A percentile compares a stretch with the other conserved stretches of the same genome.
Evolutionary conservation across 2,113 vertebrate species (phyloP).

Genomic region (Diadophis punctatus): DNA sequence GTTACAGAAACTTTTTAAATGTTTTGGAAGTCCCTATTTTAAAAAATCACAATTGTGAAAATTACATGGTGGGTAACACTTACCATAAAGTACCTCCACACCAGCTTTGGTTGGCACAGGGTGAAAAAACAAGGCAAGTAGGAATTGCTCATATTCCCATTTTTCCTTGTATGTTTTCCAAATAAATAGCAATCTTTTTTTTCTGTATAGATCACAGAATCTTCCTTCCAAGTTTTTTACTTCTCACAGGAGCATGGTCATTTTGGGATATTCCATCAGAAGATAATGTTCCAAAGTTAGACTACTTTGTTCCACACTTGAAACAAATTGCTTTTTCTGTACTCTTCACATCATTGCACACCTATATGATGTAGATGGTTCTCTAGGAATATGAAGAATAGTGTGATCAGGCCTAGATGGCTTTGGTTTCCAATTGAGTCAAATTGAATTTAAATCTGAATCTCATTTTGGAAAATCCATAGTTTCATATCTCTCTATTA

Average conservation of each 20-base stretch:
- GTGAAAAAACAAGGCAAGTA: not conserved
- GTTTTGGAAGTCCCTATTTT: not conserved
- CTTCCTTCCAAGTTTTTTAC: not conserved
- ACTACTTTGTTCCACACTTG: not conserved
- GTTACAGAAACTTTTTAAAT: not conserved
- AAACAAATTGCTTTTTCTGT: not conserved
- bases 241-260: not conserved
- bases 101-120: not conserved
- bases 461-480: not conserved
- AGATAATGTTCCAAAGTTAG: not conserved
- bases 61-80: not conserved
- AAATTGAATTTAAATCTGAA: not conserved
- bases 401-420: not conserved
- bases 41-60: not conserved
- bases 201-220: not conserved
- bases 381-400: not conserved
- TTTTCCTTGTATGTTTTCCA: not conserved
- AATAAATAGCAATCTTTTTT: not conserved
- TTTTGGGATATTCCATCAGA: not conserved
- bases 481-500: not conserved
- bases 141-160: not conserved
- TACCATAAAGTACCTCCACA: not conserved
- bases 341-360: not conserved
- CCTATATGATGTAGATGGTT: not conserved
- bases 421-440: not conserved